phyloP scores from a whole-genome alignment of 2,888 invertebrate genomes.

The Corbicula japonica region DNA sequence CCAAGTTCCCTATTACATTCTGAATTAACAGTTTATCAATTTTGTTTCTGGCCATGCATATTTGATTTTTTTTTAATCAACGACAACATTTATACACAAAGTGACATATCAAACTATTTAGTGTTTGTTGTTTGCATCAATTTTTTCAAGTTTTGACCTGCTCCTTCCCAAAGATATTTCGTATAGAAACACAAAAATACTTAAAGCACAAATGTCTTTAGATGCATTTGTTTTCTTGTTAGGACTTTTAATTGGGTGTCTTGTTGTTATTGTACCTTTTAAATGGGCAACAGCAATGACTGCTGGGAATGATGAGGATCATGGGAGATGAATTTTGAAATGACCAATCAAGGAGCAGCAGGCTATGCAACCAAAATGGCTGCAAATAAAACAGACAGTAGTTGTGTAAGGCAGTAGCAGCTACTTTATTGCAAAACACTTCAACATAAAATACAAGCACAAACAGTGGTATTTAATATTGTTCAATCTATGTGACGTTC shows the following conservation, averaged over 20 bases:
- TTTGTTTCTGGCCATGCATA: constrained; percentile 39
- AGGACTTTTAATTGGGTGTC: too few species aligned
- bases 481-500: constrained; percentile 8
- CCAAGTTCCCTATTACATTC: too few species aligned
- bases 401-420: constrained; percentile 59
- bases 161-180: too few species aligned
- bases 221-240: too few species aligned
- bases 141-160: constrained; percentile 24
- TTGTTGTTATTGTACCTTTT: too few species aligned
- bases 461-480: constrained; percentile 50
- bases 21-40: too few species aligned
- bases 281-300: too few species aligned
- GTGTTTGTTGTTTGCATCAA: constrained; percentile 10
- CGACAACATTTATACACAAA: constrained; percentile 50
- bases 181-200: too few species aligned
- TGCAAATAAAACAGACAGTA: constrained; percentile 66
- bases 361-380: constrained; percentile 62
- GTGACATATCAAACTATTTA: constrained; percentile 32
- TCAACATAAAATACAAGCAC: constrained; percentile 61
- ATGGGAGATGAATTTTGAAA: constrained; percentile 46
- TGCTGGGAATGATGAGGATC: too few species aligned
- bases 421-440: constrained; percentile 69
- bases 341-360: constrained; percentile 67
- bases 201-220: too few species aligned
- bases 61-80: constrained; percentile 23